Percentiles rank a stretch among this genome's conserved stretches.
These are phyloP conservation scores for Thereva unica DNA, from an alignment of 2,888 invertebrate genomes.

Conservation along the genomic window DNA sequence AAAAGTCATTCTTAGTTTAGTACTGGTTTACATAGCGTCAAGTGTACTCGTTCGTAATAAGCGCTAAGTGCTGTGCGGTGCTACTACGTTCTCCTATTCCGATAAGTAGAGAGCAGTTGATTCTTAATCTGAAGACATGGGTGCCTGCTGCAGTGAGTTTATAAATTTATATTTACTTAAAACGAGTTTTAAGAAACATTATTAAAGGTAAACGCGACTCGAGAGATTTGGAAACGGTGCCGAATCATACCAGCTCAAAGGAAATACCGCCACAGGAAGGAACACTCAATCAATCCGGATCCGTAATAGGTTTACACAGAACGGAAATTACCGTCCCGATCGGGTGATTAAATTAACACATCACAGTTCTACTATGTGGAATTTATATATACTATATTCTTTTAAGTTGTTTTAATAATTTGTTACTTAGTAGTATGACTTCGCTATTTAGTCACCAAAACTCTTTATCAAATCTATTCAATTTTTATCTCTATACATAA, in stretches of 20 bases:
- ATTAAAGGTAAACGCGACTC: constrained; percentile 14
- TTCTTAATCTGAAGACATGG: constrained; percentile 14
- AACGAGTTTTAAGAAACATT: background rate
- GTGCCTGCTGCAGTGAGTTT: constrained; percentile 23
- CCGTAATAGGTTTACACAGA: constrained; percentile 14
- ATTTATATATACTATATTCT: too few relatives aligned
- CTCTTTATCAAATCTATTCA: too few relatives aligned
- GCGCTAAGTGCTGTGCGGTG: too few relatives aligned
- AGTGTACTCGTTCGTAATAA: too few relatives aligned
- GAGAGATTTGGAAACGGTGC: constrained; percentile 19
- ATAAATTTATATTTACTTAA: background rate
- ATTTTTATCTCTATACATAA: too few relatives aligned
- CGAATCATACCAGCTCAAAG: constrained; percentile 1
- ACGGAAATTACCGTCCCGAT: constrained; percentile 24
- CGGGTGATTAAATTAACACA: constrained; percentile 7
- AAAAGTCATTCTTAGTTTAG: too few relatives aligned
- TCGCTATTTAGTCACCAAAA: too few relatives aligned
- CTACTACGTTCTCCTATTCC: background rate
- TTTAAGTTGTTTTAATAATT: too few relatives aligned
- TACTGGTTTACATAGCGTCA: too few relatives aligned
- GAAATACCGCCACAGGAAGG: constrained; percentile 9
- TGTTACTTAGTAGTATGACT: too few relatives aligned
- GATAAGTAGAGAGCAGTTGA: background rate
- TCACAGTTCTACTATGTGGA: background rate
- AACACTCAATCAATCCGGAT: constrained; percentile 14